Conservation (phyloP, 2,113 vertebrate species). For the Oncorhynchus kisutch region DNA sequence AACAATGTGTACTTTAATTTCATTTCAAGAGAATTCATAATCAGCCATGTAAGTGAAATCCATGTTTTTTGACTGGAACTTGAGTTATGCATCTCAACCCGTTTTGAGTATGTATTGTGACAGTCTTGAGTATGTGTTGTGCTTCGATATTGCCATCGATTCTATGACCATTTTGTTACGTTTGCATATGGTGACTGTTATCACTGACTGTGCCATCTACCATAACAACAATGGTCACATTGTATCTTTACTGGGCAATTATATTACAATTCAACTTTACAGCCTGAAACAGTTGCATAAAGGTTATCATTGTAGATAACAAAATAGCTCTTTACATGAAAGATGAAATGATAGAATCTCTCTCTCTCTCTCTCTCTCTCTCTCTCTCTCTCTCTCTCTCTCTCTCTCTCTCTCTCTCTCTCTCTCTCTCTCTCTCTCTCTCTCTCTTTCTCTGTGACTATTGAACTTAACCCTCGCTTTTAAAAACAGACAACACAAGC, state of each 20-base stretch:
- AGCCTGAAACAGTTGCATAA: background rate
- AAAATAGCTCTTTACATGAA: conserved; percentile 10
- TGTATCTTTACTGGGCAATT: conserved; percentile 8
- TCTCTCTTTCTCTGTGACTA: background rate
- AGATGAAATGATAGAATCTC: background rate
- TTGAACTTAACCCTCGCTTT: background rate
- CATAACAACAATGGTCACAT: background rate
- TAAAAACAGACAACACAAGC: background rate
- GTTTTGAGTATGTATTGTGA: too few relatives aligned
- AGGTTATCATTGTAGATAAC: conserved; percentile 12
- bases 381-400: too few relatives aligned
- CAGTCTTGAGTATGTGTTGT: too few relatives aligned
- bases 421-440: background rate
- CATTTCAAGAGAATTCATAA: too few relatives aligned
- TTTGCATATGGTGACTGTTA: background rate
- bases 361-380: too few relatives aligned
- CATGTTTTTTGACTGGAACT: too few relatives aligned
- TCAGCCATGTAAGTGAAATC: too few relatives aligned
- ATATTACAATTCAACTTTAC: conserved; percentile 10
- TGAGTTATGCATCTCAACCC: too few relatives aligned
- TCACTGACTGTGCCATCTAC: background rate
- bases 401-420: background rate
- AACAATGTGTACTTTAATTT: too few relatives aligned
- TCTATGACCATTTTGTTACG: background rate
- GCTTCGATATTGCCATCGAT: too few relatives aligned